phyloP scores from a whole-genome alignment of 1,140 invertebrate genomes.

The Zaprionus africanus region DNA sequence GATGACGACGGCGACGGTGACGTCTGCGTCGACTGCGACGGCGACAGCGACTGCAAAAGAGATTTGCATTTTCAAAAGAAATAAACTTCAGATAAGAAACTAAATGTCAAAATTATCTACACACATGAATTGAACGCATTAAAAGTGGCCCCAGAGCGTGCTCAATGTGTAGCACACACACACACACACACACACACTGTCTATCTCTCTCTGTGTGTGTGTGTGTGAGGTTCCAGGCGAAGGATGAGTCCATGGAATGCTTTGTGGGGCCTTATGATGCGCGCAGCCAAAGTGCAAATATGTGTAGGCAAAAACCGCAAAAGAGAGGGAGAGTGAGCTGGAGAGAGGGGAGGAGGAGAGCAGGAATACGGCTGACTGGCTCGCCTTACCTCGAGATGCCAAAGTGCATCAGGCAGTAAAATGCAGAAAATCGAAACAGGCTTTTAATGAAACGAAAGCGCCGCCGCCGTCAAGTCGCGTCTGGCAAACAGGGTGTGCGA shows the following conservation, averaged over 20 bases:
- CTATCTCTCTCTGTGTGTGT: not conserved
- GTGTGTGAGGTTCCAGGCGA: not conserved
- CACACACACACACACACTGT: not conserved
- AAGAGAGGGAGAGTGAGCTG: not conserved
- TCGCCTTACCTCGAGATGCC: conserved; percentile 67
- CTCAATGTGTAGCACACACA: not conserved
- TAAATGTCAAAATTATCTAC: conserved; percentile 80
- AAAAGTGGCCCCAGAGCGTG: conserved; percentile 29
- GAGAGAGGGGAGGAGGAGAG: not conserved
- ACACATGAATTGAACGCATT: conserved; percentile 65
- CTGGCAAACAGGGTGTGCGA: conserved; percentile 2
- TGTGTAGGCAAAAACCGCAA: conserved; percentile 64
- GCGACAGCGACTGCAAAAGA: conserved; percentile 13
- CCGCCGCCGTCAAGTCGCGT: conserved; percentile 57
- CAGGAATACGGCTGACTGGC: conserved; percentile 29
- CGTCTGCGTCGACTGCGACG: conserved; percentile 1
- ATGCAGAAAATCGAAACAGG: conserved; percentile 84
- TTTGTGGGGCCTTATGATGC: conserved; percentile 8
- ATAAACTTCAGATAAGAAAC: conserved; percentile 71
- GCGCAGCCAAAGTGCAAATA: conserved; percentile 71
- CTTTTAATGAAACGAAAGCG: conserved; percentile 81
- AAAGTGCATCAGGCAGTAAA: conserved; percentile 84
- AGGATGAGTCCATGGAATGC: conserved; percentile 4
- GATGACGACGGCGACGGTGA: conserved; percentile 2
- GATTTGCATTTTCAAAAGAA: conserved; percentile 72